phyloP scores from a whole-genome alignment of 2,113 vertebrate genomes.

The Lepisosteus oculatus region DNA sequence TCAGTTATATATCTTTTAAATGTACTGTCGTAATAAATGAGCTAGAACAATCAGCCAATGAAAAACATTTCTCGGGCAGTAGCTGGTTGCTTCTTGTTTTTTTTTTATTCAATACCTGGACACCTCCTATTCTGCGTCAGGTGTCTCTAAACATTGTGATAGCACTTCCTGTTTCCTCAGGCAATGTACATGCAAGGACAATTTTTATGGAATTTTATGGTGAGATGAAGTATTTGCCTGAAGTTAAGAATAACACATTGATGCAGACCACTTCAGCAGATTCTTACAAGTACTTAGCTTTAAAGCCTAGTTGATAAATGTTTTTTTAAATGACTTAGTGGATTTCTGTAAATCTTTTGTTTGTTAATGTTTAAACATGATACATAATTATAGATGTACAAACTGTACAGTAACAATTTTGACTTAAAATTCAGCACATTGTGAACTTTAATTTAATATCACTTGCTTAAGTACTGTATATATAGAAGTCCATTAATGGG shows the following conservation, averaged over 20 bases:
- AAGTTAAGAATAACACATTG: not conserved
- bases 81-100: not conserved
- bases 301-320: not conserved
- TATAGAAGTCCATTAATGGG: too few species aligned
- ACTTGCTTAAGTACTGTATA: too few species aligned
- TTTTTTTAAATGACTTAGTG: too few species aligned
- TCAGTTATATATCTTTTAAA: constrained; percentile 11
- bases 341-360: too few species aligned
- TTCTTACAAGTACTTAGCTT: not conserved
- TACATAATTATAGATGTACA: too few species aligned
- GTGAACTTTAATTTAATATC: too few species aligned
- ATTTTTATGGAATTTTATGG: not conserved
- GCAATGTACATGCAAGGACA: constrained; percentile 14
- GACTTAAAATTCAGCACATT: too few species aligned
- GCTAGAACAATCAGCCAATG: constrained; percentile 14
- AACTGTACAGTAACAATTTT: too few species aligned
- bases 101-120: not conserved
- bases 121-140: not conserved
- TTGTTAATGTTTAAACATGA: too few species aligned
- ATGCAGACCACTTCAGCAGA: not conserved
- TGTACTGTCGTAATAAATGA: not conserved
- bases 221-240: constrained; percentile 7
- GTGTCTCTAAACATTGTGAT: not conserved
- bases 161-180: constrained; percentile 12
- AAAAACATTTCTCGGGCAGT: not conserved